Percentiles rank a stretch among this genome's conserved stretches.
These are phyloP conservation scores for Arge pagana DNA, from an alignment of 2,888 invertebrate genomes.

Conservation along the genomic window DNA sequence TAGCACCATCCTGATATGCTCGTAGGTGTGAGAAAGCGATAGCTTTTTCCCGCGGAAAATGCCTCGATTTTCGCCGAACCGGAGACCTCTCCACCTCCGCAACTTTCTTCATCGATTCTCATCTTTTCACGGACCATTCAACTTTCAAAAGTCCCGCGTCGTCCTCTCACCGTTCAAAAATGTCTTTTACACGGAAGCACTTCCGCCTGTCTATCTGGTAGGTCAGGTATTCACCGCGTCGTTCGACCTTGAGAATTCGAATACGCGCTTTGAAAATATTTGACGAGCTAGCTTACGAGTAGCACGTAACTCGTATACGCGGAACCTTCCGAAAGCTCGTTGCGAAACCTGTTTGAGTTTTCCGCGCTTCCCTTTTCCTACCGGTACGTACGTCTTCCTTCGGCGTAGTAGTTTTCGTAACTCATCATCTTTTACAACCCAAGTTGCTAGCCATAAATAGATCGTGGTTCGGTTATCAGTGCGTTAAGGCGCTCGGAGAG, in stretches of 20 bases:
- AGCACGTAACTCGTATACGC: no score
- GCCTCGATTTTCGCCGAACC: constrained; percentile 4
- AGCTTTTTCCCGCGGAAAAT: constrained; percentile 4
- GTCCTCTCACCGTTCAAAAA: constrained; percentile 3
- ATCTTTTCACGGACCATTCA: background rate
- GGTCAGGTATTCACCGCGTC: no score
- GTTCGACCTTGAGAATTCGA: no score
- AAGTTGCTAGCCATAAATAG: constrained; percentile 9
- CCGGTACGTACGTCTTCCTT: background rate
- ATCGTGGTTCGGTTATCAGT: constrained; percentile 13
- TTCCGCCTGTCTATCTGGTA: no score
- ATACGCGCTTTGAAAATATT: no score
- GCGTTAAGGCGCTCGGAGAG: constrained; percentile 12
- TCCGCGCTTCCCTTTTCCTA: background rate
- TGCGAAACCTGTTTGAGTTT: no score
- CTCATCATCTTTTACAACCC: constrained; percentile 12
- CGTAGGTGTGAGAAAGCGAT: constrained; percentile 6
- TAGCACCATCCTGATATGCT: constrained; percentile 6
- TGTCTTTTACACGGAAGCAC: no score
- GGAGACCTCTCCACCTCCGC: background rate
- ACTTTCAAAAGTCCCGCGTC: background rate
- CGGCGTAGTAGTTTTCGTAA: constrained; percentile 9
- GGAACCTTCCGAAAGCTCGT: no score
- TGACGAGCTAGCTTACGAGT: no score
- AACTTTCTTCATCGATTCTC: constrained; percentile 3